A percentile compares a stretch with the other conserved stretches of the same genome.
Conservation (phyloP, 2,888 invertebrate species). For the Dicyrtoma fusca region DNA sequence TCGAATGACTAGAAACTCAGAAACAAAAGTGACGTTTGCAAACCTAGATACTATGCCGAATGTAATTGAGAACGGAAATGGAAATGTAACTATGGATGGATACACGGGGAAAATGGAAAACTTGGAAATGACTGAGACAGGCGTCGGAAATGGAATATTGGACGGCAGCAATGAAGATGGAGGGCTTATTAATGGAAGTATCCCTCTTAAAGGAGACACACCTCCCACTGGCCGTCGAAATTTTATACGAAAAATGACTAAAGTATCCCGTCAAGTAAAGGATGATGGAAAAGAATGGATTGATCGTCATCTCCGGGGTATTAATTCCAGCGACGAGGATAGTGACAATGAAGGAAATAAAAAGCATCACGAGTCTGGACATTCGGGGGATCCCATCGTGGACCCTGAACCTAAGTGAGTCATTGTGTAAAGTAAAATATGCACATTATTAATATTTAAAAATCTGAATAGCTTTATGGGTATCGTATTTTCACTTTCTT, state of each 20-base stretch:
- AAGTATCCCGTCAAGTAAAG: constrained; percentile 47
- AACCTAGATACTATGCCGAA: background rate
- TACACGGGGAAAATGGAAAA: background rate
- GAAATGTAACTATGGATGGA: constrained; percentile 14
- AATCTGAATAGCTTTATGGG: background rate
- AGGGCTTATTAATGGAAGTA: background rate
- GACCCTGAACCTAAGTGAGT: background rate
- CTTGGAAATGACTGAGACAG: background rate
- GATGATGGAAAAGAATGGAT: constrained; percentile 55
- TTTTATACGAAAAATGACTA: constrained; percentile 52
- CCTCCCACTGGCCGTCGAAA: constrained; percentile 48
- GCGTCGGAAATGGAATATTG: background rate
- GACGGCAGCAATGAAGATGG: background rate
- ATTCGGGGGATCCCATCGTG: background rate
- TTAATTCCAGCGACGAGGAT: constrained; percentile 46
- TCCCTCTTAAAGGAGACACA: constrained; percentile 54
- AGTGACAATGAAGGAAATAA: constrained; percentile 47
- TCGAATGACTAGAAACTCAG: too few species aligned
- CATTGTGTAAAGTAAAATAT: too few species aligned
- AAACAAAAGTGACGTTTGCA: constrained; percentile 36
- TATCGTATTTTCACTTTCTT: background rate
- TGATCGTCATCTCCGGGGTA: constrained; percentile 43
- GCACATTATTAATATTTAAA: too few species aligned
- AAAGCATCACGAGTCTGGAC: constrained; percentile 25
- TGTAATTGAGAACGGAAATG: constrained; percentile 8